Base-by-base conservation (phyloP, 2,797 vertebrate species). In the Vipera latastei region DNA sequence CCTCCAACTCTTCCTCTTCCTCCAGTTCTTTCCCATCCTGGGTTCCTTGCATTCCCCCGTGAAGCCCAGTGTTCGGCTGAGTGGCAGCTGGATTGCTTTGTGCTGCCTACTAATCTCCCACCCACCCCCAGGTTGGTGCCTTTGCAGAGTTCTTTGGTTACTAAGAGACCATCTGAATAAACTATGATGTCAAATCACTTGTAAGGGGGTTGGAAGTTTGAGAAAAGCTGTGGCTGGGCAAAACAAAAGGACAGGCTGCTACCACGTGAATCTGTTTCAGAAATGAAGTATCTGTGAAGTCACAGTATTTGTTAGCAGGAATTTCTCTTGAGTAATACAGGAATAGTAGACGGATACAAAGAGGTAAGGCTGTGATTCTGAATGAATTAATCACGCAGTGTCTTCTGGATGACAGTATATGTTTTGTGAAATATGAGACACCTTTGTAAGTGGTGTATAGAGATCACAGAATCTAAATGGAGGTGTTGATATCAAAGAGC, bases 101-200 rank as follows among this genome's bases (percentile, higher is more conserved):
- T 25, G 38, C 53, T 85, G n/a, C 86, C 57, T 25, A 12, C 20
- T 60, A 56, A 28, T 38, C 25, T n/a, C 53, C 86, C 59, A 48
- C 4, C 65, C 25, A 44, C 3, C 56, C 9, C 57, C 28, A 57
- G 88, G 88, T 88, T 6, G n/a, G 32, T 28, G 25, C 0, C 59
- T 12, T 56, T 61, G 88, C 51, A 3, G 89, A 65, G 89, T 92
- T 89, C 90, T 88, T 57, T 88, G 65, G 92, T 93, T 90, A 90
- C 94, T 73, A 93, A 91, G 94, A 85, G 32, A 94, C 94, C 1
- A 28, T 4, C 55, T 55, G 92, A 56, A 4, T 61, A 61, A 56
- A 60, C 89, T 90, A 59, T 85, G 94, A 94, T 89, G 92, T 89
- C 59, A 92, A 51, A 61, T 89, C 60, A 25, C 16, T 44, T 61